These are phyloP conservation scores for Amblyornis subalaris DNA, from an alignment of 2,113 vertebrate species.

Conservation along the genomic window DNA sequence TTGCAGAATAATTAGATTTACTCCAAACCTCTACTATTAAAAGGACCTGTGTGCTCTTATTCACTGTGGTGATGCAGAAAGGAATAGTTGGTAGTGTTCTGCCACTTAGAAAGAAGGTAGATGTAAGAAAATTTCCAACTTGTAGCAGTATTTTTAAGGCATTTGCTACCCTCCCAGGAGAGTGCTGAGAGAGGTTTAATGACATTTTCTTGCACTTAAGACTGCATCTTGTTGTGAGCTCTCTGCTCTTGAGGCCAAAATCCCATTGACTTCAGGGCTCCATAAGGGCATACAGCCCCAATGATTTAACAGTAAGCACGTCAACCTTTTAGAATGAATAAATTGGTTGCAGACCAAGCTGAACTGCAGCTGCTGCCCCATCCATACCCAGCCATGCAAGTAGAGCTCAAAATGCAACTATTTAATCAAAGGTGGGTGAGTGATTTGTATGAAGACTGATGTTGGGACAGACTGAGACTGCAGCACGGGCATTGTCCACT, in stretches of 20 bases:
- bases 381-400: background rate
- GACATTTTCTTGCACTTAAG: background rate
- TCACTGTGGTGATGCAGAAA: background rate
- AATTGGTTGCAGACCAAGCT: background rate
- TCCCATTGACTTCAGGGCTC: background rate
- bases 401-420: background rate
- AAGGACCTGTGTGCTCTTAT: background rate
- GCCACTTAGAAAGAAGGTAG: background rate
- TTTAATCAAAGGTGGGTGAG: background rate
- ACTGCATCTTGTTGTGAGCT: background rate
- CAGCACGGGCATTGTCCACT: background rate
- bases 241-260: background rate
- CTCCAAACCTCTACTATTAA: background rate
- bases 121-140: background rate
- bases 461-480: background rate
- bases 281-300: background rate
- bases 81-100: background rate
- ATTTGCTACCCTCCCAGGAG: background rate
- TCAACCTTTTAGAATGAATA: background rate
- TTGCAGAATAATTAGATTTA: background rate
- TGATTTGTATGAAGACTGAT: background rate
- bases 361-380: background rate
- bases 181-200: background rate
- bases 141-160: background rate
- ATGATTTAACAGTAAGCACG: background rate